Conservation (phyloP, 2,888 invertebrate species). For the Eupithecia abbreviata region DNA sequence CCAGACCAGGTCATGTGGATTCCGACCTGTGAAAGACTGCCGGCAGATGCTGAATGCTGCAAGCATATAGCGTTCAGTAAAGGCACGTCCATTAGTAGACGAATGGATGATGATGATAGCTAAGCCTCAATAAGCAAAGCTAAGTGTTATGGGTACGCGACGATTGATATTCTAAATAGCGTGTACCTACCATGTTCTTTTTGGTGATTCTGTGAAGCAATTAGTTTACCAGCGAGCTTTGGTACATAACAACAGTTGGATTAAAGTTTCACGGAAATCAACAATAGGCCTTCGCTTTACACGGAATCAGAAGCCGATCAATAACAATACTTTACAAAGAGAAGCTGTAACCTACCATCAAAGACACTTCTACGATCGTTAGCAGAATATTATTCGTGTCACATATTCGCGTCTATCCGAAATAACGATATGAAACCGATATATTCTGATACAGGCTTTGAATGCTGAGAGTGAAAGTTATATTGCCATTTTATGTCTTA, state of each 20-base stretch:
- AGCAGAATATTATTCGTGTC: conserved; percentile 36
- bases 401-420: conserved; percentile 33
- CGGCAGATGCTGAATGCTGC: no score
- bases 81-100: no score
- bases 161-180: no score
- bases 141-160: no score
- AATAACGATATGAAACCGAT: conserved; percentile 36
- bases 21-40: no score
- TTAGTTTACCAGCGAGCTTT: no score
- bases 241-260: not conserved
- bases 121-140: no score
- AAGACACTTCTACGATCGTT: conserved; percentile 21
- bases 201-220: no score
- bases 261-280: not conserved
- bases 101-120: no score
- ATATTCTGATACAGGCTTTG: conserved; percentile 20
- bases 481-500: not conserved
- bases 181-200: no score
- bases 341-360: conserved; percentile 14
- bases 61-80: no score
- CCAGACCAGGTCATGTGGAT: no score
- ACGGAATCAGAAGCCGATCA: not conserved
- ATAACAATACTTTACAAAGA: conserved; percentile 12
- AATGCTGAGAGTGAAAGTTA: conserved; percentile 8
- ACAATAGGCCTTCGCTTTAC: not conserved